These are phyloP conservation scores for Drosophila sulfurigaster DNA, from an alignment of 1,140 invertebrate species.

Conservation along the genomic window DNA sequence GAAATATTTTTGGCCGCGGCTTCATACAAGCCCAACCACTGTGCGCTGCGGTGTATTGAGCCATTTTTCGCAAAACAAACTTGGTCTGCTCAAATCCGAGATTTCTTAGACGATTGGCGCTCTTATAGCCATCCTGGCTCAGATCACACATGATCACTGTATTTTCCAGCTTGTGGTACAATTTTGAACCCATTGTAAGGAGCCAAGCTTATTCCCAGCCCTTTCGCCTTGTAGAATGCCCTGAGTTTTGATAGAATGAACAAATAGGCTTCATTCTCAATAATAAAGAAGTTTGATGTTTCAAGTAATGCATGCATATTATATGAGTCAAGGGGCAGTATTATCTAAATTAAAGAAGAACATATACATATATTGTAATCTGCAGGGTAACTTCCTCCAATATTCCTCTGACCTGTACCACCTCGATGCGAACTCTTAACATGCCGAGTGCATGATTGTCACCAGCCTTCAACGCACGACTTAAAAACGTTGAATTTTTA, in stretches of 20 bases:
- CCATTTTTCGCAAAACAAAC: conserved; percentile 85
- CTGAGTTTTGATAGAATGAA: background rate
- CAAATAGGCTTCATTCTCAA: conserved; percentile 11
- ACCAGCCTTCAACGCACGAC: conserved; percentile 51
- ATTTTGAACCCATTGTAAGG: background rate
- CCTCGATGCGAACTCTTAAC: conserved; percentile 60
- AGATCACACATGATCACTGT: conserved; percentile 85
- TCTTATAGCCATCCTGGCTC: conserved; percentile 85
- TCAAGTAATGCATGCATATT: background rate
- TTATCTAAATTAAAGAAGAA: background rate
- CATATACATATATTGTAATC: too few species aligned
- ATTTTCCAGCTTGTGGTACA: conserved; percentile 49
- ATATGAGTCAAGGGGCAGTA: background rate
- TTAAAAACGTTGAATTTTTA: conserved; percentile 59
- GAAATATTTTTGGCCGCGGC: too few species aligned
- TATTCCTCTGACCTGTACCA: conserved; percentile 48
- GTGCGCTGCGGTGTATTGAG: conserved; percentile 86
- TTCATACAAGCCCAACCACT: too few species aligned
- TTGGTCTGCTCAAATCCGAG: conserved; percentile 85
- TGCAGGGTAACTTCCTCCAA: background rate
- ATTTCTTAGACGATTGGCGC: conserved; percentile 86
- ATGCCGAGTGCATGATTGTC: conserved; percentile 72
- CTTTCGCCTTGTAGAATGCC: background rate
- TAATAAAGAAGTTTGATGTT: background rate
- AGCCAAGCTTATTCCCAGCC: background rate